These are phyloP conservation scores for Drosophila dives DNA, from an alignment of 2,888 invertebrate genomes.

Conservation along the genomic window DNA sequence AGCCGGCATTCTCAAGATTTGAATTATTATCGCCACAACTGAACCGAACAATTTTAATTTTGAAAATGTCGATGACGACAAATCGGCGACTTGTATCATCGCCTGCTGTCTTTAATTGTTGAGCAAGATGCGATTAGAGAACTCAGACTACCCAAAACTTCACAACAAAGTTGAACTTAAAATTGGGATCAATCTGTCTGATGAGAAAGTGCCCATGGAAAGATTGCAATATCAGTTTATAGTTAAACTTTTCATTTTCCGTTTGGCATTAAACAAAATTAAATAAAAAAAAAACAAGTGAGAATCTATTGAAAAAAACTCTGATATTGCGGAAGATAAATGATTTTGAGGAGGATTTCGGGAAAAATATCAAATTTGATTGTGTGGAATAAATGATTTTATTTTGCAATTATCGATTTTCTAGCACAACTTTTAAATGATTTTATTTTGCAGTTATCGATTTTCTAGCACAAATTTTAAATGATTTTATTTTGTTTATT, in stretches of 20 bases:
- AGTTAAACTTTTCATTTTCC: background rate
- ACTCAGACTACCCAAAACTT: slow-evolving; percentile 11
- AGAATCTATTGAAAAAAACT: background rate
- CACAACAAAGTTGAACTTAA: background rate
- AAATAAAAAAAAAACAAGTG: background rate
- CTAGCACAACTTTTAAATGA: no score
- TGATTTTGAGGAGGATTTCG: background rate
- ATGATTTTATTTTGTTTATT: background rate
- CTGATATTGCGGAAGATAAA: background rate
- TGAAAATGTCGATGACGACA: slow-evolving; percentile 35
- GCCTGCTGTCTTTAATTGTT: slow-evolving; percentile 9
- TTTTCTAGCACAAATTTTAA: background rate
- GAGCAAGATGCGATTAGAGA: background rate
- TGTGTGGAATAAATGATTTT: background rate
- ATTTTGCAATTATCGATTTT: background rate
- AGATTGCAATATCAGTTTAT: background rate
- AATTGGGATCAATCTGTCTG: background rate
- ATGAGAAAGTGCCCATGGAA: background rate
- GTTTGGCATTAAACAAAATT: background rate
- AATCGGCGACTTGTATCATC: slow-evolving; percentile 24
- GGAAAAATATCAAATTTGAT: background rate
- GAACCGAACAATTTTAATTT: slow-evolving; percentile 79
- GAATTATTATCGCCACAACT: slow-evolving; percentile 57
- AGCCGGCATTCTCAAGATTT: slow-evolving; percentile 31
- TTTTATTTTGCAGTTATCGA: background rate